Conservation (phyloP, 1,140 invertebrate species). For the Cylas formicarius region DNA sequence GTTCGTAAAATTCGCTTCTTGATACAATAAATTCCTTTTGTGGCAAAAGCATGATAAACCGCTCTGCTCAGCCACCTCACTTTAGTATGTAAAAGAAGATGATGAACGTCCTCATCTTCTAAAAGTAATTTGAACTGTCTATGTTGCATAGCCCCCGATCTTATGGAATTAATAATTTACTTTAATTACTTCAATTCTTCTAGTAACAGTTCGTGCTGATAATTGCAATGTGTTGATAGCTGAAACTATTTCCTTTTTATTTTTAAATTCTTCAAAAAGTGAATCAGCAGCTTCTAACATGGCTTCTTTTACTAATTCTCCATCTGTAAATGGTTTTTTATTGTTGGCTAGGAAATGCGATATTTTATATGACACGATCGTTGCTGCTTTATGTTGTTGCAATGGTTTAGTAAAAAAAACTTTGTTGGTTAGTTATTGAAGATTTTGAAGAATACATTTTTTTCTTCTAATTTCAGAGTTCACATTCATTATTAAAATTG, state of each 20-base stretch:
- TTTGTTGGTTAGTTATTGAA: neutral
- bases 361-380: conserved; percentile 1
- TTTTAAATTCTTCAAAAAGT: conserved; percentile 8
- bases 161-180: conserved; percentile 3
- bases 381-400: neutral
- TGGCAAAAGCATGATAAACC: conserved; percentile 4
- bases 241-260: conserved; percentile 7
- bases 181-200: conserved; percentile 5
- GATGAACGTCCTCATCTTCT: too few relatives aligned
- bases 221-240: conserved; percentile 8
- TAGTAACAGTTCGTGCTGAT: conserved; percentile 1
- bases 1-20: conserved; percentile 3
- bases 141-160: conserved; percentile 4
- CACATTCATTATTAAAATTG: conserved; percentile 3
- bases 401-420: neutral
- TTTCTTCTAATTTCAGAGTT: conserved; percentile 3
- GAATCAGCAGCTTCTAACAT: conserved; percentile 5
- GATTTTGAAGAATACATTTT: conserved; percentile 1
- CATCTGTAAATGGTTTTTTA: conserved; percentile 11
- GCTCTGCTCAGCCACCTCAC: too few relatives aligned
- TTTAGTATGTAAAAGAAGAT: too few relatives aligned
- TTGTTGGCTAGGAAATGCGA: conserved; percentile 1
- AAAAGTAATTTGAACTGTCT: neutral
- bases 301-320: conserved; percentile 14
- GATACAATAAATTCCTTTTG: conserved; percentile 3